Conservation (phyloP, 2,797 vertebrate genomes). For the Remorina albescens region DNA sequence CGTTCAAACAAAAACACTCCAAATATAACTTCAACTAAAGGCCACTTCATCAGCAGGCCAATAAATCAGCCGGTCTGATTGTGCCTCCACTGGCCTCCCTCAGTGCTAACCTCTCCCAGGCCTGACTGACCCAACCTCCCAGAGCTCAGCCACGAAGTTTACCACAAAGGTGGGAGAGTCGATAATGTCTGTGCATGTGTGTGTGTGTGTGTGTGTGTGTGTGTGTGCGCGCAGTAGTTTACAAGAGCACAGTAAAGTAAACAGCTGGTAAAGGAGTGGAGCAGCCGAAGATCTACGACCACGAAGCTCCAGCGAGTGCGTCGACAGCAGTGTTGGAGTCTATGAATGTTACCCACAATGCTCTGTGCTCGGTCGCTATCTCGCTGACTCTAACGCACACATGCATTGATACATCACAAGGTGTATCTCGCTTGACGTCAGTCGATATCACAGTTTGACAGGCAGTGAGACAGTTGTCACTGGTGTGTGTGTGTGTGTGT, state of each 20-base stretch:
- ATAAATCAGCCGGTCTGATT: slow-evolving; percentile 31
- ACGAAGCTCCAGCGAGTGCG: not conserved
- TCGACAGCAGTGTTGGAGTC: slow-evolving; percentile 37
- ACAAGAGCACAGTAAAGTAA: slow-evolving; percentile 31
- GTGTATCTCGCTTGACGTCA: slow-evolving; percentile 53
- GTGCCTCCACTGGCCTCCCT: slow-evolving; percentile 19
- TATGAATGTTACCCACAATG: slow-evolving; percentile 53
- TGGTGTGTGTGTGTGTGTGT: not conserved
- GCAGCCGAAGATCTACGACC: slow-evolving; percentile 38
- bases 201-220: slow-evolving; percentile 13
- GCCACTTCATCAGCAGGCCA: not conserved
- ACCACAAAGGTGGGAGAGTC: slow-evolving; percentile 31
- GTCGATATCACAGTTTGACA: slow-evolving; percentile 63
- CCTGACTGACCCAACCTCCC: slow-evolving; percentile 32
- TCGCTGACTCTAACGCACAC: not conserved
- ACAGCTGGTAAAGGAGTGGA: slow-evolving; percentile 42
- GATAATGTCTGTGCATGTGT: slow-evolving; percentile 11
- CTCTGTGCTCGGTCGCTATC: not conserved
- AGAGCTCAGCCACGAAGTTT: slow-evolving; percentile 12
- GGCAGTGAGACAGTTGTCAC: slow-evolving; percentile 46
- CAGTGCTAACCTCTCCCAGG: slow-evolving; percentile 57
- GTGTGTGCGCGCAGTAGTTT: slow-evolving; percentile 29
- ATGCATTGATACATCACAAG: slow-evolving; percentile 54
- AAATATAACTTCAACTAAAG: slow-evolving; percentile 5
- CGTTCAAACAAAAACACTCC: slow-evolving; percentile 19